Evolutionary conservation across 2,113 vertebrate genomes (phyloP).

Genomic region (Rhinolophus sinicus): DNA sequence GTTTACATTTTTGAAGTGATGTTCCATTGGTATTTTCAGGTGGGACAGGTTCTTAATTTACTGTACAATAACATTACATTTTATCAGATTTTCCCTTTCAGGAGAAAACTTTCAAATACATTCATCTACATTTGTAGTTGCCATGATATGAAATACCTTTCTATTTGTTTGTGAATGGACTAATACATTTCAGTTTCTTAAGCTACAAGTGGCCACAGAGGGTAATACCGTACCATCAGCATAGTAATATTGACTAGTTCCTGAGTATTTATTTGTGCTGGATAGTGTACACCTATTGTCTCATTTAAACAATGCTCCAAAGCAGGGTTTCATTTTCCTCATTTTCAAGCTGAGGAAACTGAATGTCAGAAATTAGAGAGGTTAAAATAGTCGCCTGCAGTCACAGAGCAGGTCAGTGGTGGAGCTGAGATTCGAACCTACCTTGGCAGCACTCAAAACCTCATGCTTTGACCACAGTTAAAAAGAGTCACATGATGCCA

Average conservation of each 20-base stretch:
- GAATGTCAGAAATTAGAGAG: background rate
- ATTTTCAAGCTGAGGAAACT: background rate
- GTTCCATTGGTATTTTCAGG: constrained; percentile 43
- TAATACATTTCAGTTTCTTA: background rate
- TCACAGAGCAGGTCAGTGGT: background rate
- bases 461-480: constrained; percentile 1
- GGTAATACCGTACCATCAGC: background rate
- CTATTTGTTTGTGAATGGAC: background rate
- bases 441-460: background rate
- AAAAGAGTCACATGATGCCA: background rate
- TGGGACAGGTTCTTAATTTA: constrained; percentile 37
- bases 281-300: background rate
- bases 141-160: background rate
- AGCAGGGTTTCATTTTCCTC: background rate
- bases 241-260: background rate
- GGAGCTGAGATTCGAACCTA: constrained; percentile 8
- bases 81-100: background rate
- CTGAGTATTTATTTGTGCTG: background rate
- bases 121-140: background rate
- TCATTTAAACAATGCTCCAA: background rate
- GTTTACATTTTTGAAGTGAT: constrained; percentile 57
- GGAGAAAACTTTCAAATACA: constrained; percentile 43
- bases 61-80: background rate
- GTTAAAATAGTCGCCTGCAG: background rate
- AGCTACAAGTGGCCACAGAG: background rate